Conservation (phyloP, 2,888 invertebrate genomes). For the Chorisops tibialis region DNA sequence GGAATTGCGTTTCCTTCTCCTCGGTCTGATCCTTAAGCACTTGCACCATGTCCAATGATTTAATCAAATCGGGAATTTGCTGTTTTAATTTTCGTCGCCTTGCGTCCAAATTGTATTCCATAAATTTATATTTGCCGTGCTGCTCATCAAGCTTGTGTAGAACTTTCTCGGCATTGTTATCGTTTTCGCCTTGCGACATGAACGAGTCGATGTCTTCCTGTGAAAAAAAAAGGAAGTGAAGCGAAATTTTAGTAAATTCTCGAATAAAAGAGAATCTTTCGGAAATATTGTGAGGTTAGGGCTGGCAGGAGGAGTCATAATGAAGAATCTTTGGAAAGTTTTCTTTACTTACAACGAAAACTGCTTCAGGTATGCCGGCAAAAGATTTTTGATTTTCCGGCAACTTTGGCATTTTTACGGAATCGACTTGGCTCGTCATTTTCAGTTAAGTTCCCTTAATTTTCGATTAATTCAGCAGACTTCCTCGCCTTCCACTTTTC, state of each 20-base stretch:
- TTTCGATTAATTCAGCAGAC: not conserved
- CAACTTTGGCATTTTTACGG: slow-evolving; percentile 50
- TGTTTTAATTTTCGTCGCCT: slow-evolving; percentile 81
- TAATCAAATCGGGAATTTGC: slow-evolving; percentile 92
- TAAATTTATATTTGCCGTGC: slow-evolving; percentile 94
- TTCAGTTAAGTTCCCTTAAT: not conserved
- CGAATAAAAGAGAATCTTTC: too few species aligned
- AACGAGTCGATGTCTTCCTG: slow-evolving; percentile 94
- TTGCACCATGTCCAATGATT: slow-evolving; percentile 87
- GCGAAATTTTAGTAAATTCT: not conserved
- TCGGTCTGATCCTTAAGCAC: slow-evolving; percentile 79
- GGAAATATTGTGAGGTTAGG: slow-evolving; percentile 7
- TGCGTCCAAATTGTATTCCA: slow-evolving; percentile 88
- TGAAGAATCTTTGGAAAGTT: not conserved
- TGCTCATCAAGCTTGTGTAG: slow-evolving; percentile 85
- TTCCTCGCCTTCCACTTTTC: not conserved
- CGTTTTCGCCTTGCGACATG: slow-evolving; percentile 80
- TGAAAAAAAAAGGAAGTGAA: slow-evolving; percentile 34
- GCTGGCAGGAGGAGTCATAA: not conserved
- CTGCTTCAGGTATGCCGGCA: slow-evolving; percentile 83
- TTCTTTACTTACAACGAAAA: slow-evolving; percentile 71
- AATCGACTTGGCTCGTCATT: slow-evolving; percentile 48
- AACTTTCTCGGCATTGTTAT: slow-evolving; percentile 79
- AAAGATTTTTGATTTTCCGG: slow-evolving; percentile 57
- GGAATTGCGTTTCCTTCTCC: slow-evolving; percentile 77